Percentiles rank a stretch among this genome's conserved stretches.
Conservation (phyloP, 2,888 invertebrate species). For the Enoplolaimus lenunculus region DNA sequence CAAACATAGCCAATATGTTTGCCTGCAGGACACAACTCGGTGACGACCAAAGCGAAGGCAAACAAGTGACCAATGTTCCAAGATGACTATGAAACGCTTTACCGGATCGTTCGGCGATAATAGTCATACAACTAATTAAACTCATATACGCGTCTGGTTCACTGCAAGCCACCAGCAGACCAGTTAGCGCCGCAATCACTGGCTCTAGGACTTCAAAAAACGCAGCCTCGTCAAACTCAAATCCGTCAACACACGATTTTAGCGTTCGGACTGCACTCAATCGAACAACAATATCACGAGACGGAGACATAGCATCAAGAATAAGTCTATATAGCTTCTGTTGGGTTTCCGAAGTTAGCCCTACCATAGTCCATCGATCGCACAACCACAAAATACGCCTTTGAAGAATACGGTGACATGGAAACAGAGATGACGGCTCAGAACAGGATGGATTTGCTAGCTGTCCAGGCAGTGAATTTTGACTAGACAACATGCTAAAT, state of each 20-base stretch:
- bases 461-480: neutral
- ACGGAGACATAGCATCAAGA: conserved; percentile 55
- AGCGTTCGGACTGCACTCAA: conserved; percentile 71
- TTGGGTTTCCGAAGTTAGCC: conserved; percentile 60
- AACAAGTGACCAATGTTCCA: neutral
- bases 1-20: neutral
- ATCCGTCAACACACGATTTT: conserved; percentile 65
- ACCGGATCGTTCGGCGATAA: neutral
- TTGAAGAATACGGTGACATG: conserved; percentile 38
- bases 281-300: conserved; percentile 75
- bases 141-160: neutral
- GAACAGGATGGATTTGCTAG: no score
- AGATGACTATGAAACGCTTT: neutral
- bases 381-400: conserved; percentile 48
- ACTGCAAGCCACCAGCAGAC: neutral
- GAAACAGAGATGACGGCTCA: conserved; percentile 1
- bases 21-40: neutral
- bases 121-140: neutral
- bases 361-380: conserved; percentile 56
- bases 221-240: conserved; percentile 72
- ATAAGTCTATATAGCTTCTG: conserved; percentile 59
- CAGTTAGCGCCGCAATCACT: neutral
- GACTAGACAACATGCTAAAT: conserved; percentile 10
- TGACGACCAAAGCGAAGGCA: neutral
- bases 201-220: conserved; percentile 53